These are phyloP conservation scores for Chloroceryle aenea DNA, from an alignment of 2,113 vertebrate genomes.

Conservation along the genomic window DNA sequence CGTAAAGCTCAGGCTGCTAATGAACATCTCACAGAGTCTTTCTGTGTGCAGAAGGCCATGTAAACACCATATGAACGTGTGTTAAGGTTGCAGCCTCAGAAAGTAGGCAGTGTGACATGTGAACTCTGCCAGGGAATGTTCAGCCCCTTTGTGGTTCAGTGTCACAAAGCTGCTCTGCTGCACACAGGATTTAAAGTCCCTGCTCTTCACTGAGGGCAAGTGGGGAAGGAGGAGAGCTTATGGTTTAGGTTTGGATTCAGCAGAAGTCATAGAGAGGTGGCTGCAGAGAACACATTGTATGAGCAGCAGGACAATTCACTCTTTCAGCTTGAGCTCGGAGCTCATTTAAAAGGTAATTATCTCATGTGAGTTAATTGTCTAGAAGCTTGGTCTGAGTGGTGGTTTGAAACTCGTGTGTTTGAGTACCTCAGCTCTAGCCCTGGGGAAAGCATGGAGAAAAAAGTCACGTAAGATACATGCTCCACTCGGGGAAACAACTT, in stretches of 20 bases:
- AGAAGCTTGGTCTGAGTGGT: background rate
- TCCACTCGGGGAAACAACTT: background rate
- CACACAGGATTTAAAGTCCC: accelerated
- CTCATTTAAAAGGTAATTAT: background rate
- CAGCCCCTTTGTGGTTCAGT: background rate
- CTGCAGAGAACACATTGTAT: background rate
- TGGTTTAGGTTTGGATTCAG: background rate
- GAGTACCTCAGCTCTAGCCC: background rate
- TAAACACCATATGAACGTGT: background rate
- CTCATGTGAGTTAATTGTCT: background rate
- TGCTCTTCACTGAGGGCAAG: background rate
- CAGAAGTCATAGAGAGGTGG: background rate
- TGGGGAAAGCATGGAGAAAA: background rate
- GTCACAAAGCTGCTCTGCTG: background rate
- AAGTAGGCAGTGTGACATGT: background rate
- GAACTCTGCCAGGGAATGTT: background rate
- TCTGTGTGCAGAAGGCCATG: background rate
- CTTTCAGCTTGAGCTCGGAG: background rate
- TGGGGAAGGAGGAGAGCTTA: background rate
- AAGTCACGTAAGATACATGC: accelerated
- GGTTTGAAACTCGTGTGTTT: background rate
- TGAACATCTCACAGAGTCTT: background rate
- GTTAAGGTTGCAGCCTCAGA: background rate
- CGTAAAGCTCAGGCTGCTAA: background rate
- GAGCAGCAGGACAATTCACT: background rate